These are phyloP conservation scores for Rostratula benghalensis DNA, from an alignment of 2,113 vertebrate genomes.

Conservation along the genomic window DNA sequence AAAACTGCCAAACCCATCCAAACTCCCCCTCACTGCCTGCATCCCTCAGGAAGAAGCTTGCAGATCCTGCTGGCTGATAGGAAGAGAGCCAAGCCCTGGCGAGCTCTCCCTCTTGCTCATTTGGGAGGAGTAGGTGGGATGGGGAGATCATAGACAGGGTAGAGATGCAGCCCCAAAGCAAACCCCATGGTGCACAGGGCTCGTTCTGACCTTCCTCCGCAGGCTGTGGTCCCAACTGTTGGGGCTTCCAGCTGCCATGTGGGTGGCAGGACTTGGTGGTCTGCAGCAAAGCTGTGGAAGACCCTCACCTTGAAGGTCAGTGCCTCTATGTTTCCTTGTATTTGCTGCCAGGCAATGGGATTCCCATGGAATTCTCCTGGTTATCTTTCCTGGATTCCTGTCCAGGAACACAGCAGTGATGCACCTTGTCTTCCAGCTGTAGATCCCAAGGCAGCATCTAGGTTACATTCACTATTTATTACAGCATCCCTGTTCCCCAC, in stretches of 20 bases:
- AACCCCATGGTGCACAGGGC: fast-evolving
- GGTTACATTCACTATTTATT: background rate
- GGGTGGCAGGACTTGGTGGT: background rate
- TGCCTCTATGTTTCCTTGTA: fast-evolving
- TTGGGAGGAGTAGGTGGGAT: background rate
- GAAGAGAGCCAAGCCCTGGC: background rate
- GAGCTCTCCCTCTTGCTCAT: background rate
- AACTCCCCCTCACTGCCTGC: background rate
- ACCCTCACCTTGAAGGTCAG: background rate
- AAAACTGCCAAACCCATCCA: background rate
- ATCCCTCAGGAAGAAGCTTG: background rate
- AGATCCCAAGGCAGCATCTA: background rate
- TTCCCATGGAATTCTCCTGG: background rate
- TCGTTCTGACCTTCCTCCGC: fast-evolving
- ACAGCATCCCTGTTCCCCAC: background rate
- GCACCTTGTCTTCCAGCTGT: background rate
- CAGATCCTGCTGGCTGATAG: background rate
- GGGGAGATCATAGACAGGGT: background rate
- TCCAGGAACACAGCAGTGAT: fast-evolving
- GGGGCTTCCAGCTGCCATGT: background rate
- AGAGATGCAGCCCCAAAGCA: background rate
- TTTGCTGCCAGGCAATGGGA: fast-evolving
- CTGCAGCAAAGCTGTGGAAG: background rate
- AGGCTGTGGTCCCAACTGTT: fast-evolving
- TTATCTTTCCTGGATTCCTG: background rate